These are phyloP conservation scores for Ptychadena robeensis DNA, from an alignment of 2,797 vertebrate species.

Conservation along the genomic window DNA sequence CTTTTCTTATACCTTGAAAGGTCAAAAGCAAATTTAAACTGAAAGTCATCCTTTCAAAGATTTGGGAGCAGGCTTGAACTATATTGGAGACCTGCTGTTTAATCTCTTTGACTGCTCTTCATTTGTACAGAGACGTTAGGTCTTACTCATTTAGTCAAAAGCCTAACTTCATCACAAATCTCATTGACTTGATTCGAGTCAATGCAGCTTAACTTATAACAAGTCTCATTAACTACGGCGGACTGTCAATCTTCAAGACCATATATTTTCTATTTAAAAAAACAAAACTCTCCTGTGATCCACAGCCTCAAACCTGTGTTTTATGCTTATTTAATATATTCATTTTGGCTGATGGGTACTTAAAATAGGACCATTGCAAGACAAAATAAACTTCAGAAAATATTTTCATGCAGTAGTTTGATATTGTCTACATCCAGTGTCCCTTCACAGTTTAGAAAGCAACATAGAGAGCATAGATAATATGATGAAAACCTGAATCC, in stretches of 20 bases:
- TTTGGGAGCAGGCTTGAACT: not conserved
- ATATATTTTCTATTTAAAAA: conserved; percentile 48
- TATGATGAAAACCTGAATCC: no score
- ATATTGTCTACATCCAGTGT: no score
- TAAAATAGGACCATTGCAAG: not conserved
- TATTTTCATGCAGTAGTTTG: not conserved
- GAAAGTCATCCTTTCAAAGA: conserved; percentile 39
- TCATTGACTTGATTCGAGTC: conserved; percentile 42
- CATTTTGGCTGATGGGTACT: not conserved
- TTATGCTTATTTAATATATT: conserved; percentile 43
- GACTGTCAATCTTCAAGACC: conserved; percentile 33
- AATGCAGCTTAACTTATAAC: conserved; percentile 43
- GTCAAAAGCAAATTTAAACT: conserved; percentile 41
- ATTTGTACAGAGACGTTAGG: conserved; percentile 11
- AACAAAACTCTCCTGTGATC: conserved; percentile 28
- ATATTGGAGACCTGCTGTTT: not conserved
- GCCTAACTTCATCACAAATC: conserved; percentile 34
- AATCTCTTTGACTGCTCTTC: conserved; percentile 24
- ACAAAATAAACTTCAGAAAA: not conserved
- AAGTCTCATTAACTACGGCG: conserved; percentile 36
- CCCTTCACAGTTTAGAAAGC: no score
- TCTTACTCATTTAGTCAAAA: conserved; percentile 19
- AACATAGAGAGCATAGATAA: no score
- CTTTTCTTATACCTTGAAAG: conserved; percentile 40
- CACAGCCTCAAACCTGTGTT: conserved; percentile 11